Percentiles rank a stretch among this genome's conserved stretches.
Evolutionary conservation across 1,140 invertebrate genomes (phyloP).

Genomic region (Pseudomyrmex concolor): DNA sequence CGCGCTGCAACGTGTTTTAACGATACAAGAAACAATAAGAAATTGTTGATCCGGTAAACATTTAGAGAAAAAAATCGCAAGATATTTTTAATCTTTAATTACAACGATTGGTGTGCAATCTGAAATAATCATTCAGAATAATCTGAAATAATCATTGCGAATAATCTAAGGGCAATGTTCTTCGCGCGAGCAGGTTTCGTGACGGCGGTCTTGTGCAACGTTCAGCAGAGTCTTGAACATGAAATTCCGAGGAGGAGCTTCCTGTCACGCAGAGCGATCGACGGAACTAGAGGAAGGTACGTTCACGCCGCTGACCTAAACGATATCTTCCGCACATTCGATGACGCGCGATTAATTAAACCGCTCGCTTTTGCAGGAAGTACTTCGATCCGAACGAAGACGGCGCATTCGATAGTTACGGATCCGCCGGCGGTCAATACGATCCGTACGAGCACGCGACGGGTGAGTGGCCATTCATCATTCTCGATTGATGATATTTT

Average conservation of each 20-base stretch:
- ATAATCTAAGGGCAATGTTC: constrained; percentile 30
- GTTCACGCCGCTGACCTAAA: background rate
- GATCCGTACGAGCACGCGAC: constrained; percentile 77
- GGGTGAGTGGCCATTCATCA: constrained; percentile 67
- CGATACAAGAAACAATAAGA: no score
- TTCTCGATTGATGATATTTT: background rate
- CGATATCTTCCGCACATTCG: constrained; percentile 4
- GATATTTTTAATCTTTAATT: background rate
- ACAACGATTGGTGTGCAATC: background rate
- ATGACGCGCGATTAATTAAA: constrained; percentile 29
- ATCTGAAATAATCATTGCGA: background rate
- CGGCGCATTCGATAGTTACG: constrained; percentile 80
- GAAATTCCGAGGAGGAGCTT: constrained; percentile 77
- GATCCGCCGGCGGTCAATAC: constrained; percentile 79
- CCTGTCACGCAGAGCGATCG: constrained; percentile 81
- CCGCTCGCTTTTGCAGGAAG: constrained; percentile 74
- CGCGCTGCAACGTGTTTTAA: no score
- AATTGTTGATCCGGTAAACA: no score
- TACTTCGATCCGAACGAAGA: constrained; percentile 81
- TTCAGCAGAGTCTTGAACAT: constrained; percentile 76
- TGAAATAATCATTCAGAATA: background rate
- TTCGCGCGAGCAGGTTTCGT: constrained; percentile 72
- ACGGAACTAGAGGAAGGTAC: constrained; percentile 83
- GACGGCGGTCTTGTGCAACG: constrained; percentile 78
- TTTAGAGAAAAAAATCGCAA: background rate